Evolutionary conservation across 2,797 vertebrate species (phyloP).

Genomic region (Miichthys miiuy): DNA sequence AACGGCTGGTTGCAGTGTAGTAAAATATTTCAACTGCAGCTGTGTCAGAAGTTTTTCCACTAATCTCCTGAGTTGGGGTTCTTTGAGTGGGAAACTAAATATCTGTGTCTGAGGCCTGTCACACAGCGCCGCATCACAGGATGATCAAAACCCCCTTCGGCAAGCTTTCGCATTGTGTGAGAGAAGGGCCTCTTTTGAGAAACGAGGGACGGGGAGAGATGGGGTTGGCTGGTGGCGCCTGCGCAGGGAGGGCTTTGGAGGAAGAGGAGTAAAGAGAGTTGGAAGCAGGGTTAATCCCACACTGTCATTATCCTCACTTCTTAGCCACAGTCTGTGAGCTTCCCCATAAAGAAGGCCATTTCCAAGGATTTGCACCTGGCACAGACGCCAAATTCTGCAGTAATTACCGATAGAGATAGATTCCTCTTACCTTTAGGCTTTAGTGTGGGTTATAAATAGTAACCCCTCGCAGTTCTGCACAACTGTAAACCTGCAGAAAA

Average conservation of each 20-base stretch:
- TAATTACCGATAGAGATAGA: conserved; percentile 69
- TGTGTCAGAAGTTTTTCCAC: conserved; percentile 74
- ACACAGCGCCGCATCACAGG: conserved; percentile 70
- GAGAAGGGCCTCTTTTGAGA: conserved; percentile 59
- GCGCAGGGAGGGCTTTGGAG: conserved; percentile 39
- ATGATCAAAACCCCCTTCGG: conserved; percentile 76
- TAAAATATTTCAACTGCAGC: conserved; percentile 68
- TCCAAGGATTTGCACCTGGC: conserved; percentile 76
- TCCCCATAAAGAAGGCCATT: conserved; percentile 75
- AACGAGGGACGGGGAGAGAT: conserved; percentile 36
- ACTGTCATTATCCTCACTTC: conserved; percentile 79
- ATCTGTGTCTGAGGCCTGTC: conserved; percentile 79
- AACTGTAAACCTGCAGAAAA: conserved; percentile 59
- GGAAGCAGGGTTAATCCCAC: conserved; percentile 76
- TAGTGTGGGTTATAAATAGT: conserved; percentile 61
- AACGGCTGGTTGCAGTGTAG: conserved; percentile 52
- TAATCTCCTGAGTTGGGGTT: conserved; percentile 74
- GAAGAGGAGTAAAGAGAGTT: conserved; percentile 64
- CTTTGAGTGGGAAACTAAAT: conserved; percentile 75
- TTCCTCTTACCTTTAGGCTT: conserved; percentile 63
- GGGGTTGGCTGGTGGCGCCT: conserved; percentile 42
- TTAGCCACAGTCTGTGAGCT: conserved; percentile 63
- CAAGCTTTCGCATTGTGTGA: conserved; percentile 72
- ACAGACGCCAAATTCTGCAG: conserved; percentile 56
- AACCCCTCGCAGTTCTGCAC: conserved; percentile 44